Percentiles rank a stretch among this genome's conserved stretches.
These are phyloP conservation scores for Ctenicera cuprea DNA, from an alignment of 2,888 invertebrate species.

Conservation along the genomic window DNA sequence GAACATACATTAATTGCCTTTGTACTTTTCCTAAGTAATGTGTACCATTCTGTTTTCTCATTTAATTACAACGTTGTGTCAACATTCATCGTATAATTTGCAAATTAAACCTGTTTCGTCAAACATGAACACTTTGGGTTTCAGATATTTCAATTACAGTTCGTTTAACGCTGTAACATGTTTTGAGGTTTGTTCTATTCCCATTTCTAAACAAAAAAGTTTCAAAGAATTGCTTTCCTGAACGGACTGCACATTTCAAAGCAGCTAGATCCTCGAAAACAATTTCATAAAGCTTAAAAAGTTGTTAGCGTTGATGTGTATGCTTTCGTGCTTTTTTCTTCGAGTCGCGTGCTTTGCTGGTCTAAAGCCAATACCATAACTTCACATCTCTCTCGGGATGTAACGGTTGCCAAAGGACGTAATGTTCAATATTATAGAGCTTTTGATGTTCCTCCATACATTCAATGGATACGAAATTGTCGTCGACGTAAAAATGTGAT, in stretches of 20 bases:
- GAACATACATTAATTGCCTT: not conserved
- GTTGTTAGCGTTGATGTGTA: not conserved
- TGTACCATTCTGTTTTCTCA: not conserved
- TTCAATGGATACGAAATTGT: constrained; percentile 15
- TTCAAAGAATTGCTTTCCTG: not conserved
- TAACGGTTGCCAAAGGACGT: constrained; percentile 3
- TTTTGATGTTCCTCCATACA: constrained; percentile 1
- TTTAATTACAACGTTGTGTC: constrained; percentile 1
- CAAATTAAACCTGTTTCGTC: not conserved
- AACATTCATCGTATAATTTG: not conserved
- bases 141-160: not conserved
- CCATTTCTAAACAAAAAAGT: not conserved
- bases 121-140: not conserved
- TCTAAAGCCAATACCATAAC: constrained; percentile 16
- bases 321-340: constrained; percentile 3
- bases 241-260: too few species aligned
- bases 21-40: not conserved
- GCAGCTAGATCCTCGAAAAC: not conserved
- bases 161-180: not conserved
- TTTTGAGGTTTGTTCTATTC: not conserved
- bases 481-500: constrained; percentile 10
- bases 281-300: constrained; percentile 12
- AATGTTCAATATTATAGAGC: constrained; percentile 12
- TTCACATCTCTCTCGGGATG: constrained; percentile 4
- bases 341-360: not conserved